Base-by-base conservation (phyloP, 1,140 invertebrate genomes). In the Mamestra configurata region DNA sequence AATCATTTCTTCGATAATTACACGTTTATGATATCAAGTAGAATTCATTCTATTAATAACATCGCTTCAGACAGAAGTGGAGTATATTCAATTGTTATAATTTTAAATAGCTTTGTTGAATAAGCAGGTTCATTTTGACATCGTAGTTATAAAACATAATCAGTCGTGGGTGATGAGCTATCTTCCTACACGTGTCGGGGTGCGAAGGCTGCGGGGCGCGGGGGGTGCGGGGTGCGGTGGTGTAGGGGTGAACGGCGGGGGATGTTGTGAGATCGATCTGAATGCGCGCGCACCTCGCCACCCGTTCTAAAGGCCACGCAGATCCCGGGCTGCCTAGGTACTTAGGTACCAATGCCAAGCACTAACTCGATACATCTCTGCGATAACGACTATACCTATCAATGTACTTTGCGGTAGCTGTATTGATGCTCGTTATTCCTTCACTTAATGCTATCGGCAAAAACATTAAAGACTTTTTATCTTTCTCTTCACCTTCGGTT, bases 191-290 rank as follows among this genome's bases (percentile, higher is more conserved):
- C 87, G 85, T 84, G 82, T 81, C 70, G 81, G 87, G 85, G 81
- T 66, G 35, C 61, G 61, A 22, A 82, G 72, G 61, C 61, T 79
- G 82, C 82, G 80, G 81, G 71, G 84, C 24, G 79, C 31, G 76
- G 57, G 59, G 70, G n/a, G n/a, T n/a, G n/a, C n/a, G n/a, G 5
- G 24, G 15, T 35, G 83, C 57, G 77, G 81, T 77, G 83, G 61
- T 57, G 72, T 8, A 13, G 15, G 43, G 43, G 43, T 49, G 43
- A n/a, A 49, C 15, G n/a, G 82, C 82, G 84, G 40, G 80, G 43
- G 77, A 86, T 79, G 81, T 85, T 64, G 79, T 11, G 79, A 86
- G 88, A 93, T 93, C 92, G 92, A 93, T 93, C 87, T 79, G 73
- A 4, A 27, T 82, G 80, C 80, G 80, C 80, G 80, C 80, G 80